Evolutionary conservation across 2,888 invertebrate genomes (phyloP).

Genomic region (Drosophila fungiperda): DNA sequence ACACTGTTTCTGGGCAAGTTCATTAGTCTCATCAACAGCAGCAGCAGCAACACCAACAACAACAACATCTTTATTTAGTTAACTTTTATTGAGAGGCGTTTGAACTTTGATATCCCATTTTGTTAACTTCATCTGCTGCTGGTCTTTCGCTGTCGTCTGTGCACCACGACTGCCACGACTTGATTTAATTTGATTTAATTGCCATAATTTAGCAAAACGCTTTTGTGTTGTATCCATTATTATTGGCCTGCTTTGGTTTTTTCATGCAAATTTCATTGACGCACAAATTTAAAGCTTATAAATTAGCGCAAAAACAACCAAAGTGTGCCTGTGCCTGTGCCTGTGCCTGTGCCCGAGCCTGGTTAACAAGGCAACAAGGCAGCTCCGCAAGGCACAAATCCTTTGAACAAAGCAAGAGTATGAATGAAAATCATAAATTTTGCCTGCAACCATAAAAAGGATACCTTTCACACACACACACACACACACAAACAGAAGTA

Average conservation of each 20-base stretch:
- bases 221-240: conserved; percentile 41
- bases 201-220: conserved; percentile 64
- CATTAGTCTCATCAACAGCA: conserved; percentile 67
- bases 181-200: conserved; percentile 74
- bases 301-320: conserved; percentile 31
- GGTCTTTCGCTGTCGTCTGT: conserved; percentile 4
- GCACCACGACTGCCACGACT: conserved; percentile 14
- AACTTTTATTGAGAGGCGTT: conserved; percentile 72
- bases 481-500: conserved; percentile 12
- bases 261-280: conserved; percentile 66
- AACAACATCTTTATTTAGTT: conserved; percentile 62
- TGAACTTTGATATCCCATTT: conserved; percentile 75
- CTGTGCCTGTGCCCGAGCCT: background rate
- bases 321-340: background rate
- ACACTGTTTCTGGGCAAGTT: conserved; percentile 51
- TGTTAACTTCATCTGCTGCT: conserved; percentile 50
- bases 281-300: conserved; percentile 69
- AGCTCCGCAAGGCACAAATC: conserved; percentile 66
- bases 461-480: conserved; percentile 11
- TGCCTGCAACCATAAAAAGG: conserved; percentile 76
- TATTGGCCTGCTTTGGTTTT: conserved; percentile 44
- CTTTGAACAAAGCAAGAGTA: conserved; percentile 68
- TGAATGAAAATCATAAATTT: conserved; percentile 77
- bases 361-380: conserved; percentile 48
- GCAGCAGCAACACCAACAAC: conserved; percentile 9